These are phyloP conservation scores for Epinephelus lanceolatus DNA, from an alignment of 2,113 vertebrate species.

Conservation along the genomic window DNA sequence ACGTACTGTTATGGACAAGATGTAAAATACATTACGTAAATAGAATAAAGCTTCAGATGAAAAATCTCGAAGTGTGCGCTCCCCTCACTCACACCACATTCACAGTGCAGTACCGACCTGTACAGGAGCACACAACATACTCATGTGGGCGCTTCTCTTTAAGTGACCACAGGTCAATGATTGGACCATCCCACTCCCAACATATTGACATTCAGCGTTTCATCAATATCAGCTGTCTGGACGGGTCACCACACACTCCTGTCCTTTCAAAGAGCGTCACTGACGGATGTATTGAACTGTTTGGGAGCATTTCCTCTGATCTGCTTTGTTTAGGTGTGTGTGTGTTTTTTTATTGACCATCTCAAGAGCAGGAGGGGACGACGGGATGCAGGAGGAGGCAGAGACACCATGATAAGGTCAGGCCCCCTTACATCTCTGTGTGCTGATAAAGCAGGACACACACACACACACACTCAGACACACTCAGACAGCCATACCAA, in stretches of 20 bases:
- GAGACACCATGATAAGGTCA: conserved; percentile 71
- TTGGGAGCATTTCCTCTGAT: conserved; percentile 65
- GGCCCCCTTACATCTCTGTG: conserved; percentile 62
- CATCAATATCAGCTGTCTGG: conserved; percentile 56
- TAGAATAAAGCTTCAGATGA: neutral
- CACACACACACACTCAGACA: conserved; percentile 56
- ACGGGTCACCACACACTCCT: conserved; percentile 43
- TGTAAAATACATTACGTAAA: neutral
- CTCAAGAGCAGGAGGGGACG: conserved; percentile 45
- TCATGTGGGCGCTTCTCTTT: conserved; percentile 8
- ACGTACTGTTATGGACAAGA: too few relatives aligned
- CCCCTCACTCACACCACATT: neutral
- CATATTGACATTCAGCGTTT: conserved; percentile 32
- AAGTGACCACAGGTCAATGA: conserved; percentile 45
- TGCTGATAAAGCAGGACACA: conserved; percentile 64
- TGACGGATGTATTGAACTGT: conserved; percentile 65
- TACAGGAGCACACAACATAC: neutral
- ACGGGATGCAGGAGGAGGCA: conserved; percentile 46
- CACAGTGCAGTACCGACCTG: neutral
- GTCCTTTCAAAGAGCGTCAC: conserved; percentile 60
- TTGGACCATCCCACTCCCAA: conserved; percentile 23
- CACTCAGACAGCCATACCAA: conserved; percentile 37
- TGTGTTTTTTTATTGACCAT: conserved; percentile 45
- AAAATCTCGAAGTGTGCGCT: neutral
- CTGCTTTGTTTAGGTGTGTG: conserved; percentile 47